Conservation (phyloP, 2,113 vertebrate species). For the Murina feae region DNA sequence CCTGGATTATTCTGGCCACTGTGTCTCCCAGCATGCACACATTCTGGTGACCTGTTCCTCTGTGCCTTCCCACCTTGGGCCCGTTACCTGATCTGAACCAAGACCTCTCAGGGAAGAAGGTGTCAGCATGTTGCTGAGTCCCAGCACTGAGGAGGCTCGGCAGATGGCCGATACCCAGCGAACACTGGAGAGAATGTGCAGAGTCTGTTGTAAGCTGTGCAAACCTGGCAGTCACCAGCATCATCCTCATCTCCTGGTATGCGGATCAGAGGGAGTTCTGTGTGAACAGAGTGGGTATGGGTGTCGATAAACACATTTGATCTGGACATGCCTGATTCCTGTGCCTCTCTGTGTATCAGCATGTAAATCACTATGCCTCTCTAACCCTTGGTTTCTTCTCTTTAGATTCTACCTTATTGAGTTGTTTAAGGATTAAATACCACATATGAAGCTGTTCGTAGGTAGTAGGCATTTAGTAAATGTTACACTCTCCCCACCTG, state of each 20-base stretch:
- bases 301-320: fast-evolving
- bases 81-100: not conserved
- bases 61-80: fast-evolving
- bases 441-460: fast-evolving
- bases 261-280: fast-evolving
- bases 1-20: fast-evolving
- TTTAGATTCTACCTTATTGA: not conserved
- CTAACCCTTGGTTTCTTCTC: not conserved
- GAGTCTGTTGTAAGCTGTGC: not conserved
- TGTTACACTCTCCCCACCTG: too few relatives aligned
- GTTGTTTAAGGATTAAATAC: not conserved
- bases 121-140: not conserved
- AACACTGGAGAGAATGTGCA: fast-evolving
- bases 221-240: not conserved
- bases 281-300: fast-evolving
- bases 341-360: not conserved
- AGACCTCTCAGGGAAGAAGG: not conserved
- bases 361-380: too few relatives aligned
- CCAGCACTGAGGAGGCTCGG: fast-evolving
- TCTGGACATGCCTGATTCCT: not conserved
- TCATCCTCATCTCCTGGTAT: fast-evolving
- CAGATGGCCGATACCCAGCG: fast-evolving
- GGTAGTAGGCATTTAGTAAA: fast-evolving
- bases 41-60: not conserved
- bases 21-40: fast-evolving